These are phyloP conservation scores for Riptortus pedestris DNA, from an alignment of 1,140 invertebrate species.

Conservation along the genomic window DNA sequence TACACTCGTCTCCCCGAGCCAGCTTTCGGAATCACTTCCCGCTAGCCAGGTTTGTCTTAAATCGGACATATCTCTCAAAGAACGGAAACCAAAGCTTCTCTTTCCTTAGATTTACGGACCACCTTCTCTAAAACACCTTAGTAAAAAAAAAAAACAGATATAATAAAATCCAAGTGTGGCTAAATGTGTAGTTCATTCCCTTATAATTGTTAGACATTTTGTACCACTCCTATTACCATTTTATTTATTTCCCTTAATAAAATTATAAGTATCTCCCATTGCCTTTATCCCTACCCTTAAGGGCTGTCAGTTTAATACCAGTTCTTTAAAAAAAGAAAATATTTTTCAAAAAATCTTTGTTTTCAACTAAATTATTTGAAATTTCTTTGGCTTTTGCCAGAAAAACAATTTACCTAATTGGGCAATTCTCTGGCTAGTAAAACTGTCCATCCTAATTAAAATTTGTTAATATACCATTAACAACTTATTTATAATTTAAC, in stretches of 20 bases:
- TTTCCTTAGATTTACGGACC: conserved; percentile 10
- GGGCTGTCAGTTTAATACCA: background rate
- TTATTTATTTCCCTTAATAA: background rate
- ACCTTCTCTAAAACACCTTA: conserved; percentile 10
- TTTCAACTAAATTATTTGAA: too few relatives aligned
- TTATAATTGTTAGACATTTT: background rate
- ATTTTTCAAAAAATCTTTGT: too few relatives aligned
- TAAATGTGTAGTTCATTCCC: background rate
- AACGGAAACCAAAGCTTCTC: conserved; percentile 20
- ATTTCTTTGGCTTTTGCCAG: too few relatives aligned
- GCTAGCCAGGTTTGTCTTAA: conserved; percentile 59
- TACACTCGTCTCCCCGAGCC: conserved; percentile 50
- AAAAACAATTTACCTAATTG: too few relatives aligned
- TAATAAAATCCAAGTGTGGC: conserved; percentile 4
- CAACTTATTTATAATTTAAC: too few relatives aligned
- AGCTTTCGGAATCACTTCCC: conserved; percentile 63
- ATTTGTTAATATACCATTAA: too few relatives aligned
- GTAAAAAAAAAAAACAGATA: background rate
- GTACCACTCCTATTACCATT: background rate
- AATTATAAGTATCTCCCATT: background rate
- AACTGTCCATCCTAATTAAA: too few relatives aligned
- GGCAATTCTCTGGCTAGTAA: too few relatives aligned
- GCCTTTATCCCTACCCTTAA: background rate
- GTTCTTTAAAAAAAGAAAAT: too few relatives aligned
- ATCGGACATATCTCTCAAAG: conserved; percentile 18